phyloP scores from a whole-genome alignment of 2,888 invertebrate species.

The Euplagia quadripunctaria region DNA sequence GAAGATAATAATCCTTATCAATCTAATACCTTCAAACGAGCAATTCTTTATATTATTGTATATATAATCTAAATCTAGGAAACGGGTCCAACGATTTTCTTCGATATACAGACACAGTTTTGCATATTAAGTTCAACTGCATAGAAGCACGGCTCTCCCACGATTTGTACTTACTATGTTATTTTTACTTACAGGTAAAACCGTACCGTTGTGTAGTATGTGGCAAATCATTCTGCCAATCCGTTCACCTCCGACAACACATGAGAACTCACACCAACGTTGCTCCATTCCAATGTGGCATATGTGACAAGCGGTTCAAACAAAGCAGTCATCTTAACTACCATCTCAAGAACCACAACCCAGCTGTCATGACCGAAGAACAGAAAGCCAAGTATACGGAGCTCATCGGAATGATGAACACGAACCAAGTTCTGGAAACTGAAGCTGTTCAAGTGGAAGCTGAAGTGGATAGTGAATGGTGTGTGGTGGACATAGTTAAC shows the following conservation, averaged over 20 bases:
- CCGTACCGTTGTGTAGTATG: conserved; percentile 82
- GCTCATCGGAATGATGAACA: conserved; percentile 55
- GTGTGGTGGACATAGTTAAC: neutral
- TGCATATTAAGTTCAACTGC: no score
- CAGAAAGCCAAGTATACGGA: conserved; percentile 65
- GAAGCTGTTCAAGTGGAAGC: conserved; percentile 36
- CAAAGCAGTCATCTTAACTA: conserved; percentile 81
- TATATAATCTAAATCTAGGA: no score
- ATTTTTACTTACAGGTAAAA: conserved; percentile 45
- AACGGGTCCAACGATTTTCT: no score
- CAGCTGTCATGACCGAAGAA: conserved; percentile 64
- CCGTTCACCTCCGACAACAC: conserved; percentile 77
- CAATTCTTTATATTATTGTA: no score
- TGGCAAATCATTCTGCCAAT: conserved; percentile 77
- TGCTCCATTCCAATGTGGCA: conserved; percentile 76
- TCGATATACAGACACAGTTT: no score
- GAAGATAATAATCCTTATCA: no score
- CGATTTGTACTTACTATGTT: no score
- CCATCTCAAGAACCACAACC: conserved; percentile 76
- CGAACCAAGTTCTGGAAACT: conserved; percentile 23
- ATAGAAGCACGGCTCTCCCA: no score
- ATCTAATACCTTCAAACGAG: no score
- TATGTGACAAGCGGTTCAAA: conserved; percentile 76
- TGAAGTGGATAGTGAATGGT: conserved; percentile 14
- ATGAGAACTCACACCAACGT: conserved; percentile 83